Evolutionary conservation across 2,113 vertebrate species (phyloP).

Genomic region (Nymphicus hollandicus): DNA sequence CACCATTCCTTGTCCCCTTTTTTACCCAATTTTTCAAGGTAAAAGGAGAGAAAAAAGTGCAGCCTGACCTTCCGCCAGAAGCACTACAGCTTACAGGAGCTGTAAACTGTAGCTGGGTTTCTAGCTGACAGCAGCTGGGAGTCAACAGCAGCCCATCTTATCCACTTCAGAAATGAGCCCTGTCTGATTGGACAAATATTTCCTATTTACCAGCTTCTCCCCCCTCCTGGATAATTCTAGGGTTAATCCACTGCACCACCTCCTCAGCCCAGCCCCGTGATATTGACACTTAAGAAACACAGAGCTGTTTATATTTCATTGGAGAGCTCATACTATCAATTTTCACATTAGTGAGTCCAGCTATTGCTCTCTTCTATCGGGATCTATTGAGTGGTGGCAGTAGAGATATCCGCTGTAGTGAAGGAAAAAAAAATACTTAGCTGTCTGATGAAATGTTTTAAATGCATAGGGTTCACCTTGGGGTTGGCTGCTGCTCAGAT

Average conservation of each 20-base stretch:
- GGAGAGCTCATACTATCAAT: conserved; percentile 74
- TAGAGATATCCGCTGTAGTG: conserved; percentile 72
- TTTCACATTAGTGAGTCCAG: conserved; percentile 72
- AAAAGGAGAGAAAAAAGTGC: neutral
- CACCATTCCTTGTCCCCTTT: neutral
- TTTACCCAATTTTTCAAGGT: neutral
- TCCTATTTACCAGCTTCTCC: conserved; percentile 37
- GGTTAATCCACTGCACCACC: conserved; percentile 45
- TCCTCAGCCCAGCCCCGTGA: conserved; percentile 57
- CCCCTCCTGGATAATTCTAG: conserved; percentile 61
- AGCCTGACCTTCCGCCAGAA: conserved; percentile 7
- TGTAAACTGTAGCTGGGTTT: neutral
- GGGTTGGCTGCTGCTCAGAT: conserved; percentile 81
- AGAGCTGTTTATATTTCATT: conserved; percentile 73
- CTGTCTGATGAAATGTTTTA: conserved; percentile 85
- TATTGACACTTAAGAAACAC: conserved; percentile 71
- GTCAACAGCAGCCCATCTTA: conserved; percentile 30
- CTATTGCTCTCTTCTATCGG: conserved; percentile 68
- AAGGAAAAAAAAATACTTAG: conserved; percentile 76
- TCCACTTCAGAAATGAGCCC: conserved; percentile 25
- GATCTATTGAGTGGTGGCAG: conserved; percentile 72
- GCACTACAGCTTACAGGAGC: neutral
- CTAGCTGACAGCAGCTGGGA: neutral
- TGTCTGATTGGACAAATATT: conserved; percentile 47
- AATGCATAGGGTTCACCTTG: conserved; percentile 86